Base-by-base conservation (phyloP, 2,113 vertebrate genomes). In the Amblyopsis rosae region DNA sequence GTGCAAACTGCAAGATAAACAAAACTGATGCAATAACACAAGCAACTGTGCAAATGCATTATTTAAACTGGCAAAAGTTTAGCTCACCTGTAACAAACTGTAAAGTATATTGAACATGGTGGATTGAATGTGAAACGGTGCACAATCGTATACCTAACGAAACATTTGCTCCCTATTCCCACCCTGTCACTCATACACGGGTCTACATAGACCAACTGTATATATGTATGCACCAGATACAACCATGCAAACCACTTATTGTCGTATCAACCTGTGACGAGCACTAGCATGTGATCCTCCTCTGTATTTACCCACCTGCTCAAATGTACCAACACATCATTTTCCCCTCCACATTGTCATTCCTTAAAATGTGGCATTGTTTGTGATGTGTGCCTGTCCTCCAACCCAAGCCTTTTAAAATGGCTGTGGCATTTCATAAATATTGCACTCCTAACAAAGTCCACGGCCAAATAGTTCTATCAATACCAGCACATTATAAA, bases 201-300 rank as follows among this genome's bases (percentile, higher is more conserved):
- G 41, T 69, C 59, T 70, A 9, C 62, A 50, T 15, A 15, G 54
- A 72, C 66, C 67, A 33, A 61, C 76, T 66, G 48, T 56, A 70
- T 67, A 68, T 72, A 54, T 26, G 33, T 51, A 78, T 11, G 63
- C 77, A 66, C 79, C 86, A 71, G 70, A 81, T 78, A 86, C 67
- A 76, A 76, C 83, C 75, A 76, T 55, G 66, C 81, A 88, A 84
- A 82, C 89, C 86, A 72, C 78, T 91, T 73, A 88, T 89, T 87
- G 89, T 87, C 80, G 77, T 75, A 82, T 87, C 87, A 90, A 75
- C 69, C 53, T 54, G 65, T 88, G 90, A 91, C 88, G 91, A n/a
- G 82, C 67, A 8, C 79, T 56, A 49, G 73, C 59, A 67, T 75
- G 69, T 64, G n/a, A 55, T 72, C 69, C 77, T 67, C 73, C 72